A percentile compares a stretch with the other conserved stretches of the same genome.
Conservation (phyloP, 2,888 invertebrate genomes). For the Physocephala rufipes region DNA sequence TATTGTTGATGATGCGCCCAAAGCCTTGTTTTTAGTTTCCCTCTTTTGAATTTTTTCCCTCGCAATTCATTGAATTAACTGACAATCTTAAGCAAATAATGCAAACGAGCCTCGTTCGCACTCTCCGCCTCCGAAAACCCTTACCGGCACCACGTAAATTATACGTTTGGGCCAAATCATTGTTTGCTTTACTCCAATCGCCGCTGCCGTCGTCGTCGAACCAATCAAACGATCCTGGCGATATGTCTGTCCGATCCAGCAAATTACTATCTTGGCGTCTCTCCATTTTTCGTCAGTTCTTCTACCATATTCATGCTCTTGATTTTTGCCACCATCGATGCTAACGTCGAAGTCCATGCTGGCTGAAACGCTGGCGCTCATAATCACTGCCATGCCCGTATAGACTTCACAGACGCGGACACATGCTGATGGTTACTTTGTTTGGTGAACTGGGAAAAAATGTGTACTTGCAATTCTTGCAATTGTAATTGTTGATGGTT, state of each 20-base stretch:
- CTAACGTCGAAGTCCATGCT: background rate
- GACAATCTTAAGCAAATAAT: slow-evolving; percentile 37
- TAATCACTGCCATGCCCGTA: slow-evolving; percentile 16
- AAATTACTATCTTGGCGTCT: slow-evolving; percentile 51
- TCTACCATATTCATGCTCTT: background rate
- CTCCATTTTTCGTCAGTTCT: slow-evolving; percentile 49
- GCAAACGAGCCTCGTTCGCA: slow-evolving; percentile 31
- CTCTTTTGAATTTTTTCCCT: slow-evolving; percentile 11
- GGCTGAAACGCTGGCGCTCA: slow-evolving; percentile 9
- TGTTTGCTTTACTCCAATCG: slow-evolving; percentile 45
- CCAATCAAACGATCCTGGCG: slow-evolving; percentile 13
- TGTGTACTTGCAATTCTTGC: slow-evolving; percentile 23
- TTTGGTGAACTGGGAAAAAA: slow-evolving; percentile 23
- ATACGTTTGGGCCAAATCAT: slow-evolving; percentile 47
- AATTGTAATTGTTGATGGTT: slow-evolving; percentile 8
- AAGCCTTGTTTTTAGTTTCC: slow-evolving; percentile 26
- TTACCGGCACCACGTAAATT: slow-evolving; percentile 39
- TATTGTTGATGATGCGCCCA: slow-evolving; percentile 38
- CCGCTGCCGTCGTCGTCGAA: slow-evolving; percentile 19
- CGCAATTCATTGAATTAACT: slow-evolving; percentile 34
- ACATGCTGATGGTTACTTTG: slow-evolving; percentile 22
- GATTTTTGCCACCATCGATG: background rate
- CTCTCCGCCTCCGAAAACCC: background rate
- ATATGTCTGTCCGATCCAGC: slow-evolving; percentile 36
- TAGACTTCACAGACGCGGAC: too few species aligned